Evolutionary conservation across 2,797 vertebrate genomes (phyloP).

Genomic region (Oreochromis grahami): DNA sequence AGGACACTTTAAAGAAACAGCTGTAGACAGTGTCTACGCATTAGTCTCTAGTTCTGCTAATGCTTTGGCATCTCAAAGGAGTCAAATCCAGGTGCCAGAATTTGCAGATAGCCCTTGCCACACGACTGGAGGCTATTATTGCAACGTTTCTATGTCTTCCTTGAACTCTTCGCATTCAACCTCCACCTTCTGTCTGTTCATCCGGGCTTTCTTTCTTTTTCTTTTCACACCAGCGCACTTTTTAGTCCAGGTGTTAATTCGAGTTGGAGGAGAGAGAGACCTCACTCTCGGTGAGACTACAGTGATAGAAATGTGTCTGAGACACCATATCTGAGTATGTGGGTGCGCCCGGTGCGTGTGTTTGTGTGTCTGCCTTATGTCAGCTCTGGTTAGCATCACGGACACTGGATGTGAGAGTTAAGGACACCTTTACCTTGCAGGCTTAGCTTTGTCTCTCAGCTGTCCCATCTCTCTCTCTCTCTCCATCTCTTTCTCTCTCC

Average conservation of each 20-base stretch:
- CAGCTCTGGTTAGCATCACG: conserved; percentile 58
- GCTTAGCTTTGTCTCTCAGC: conserved; percentile 60
- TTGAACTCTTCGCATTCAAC: background rate
- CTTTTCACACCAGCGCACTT: conserved; percentile 20
- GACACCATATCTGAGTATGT: conserved; percentile 36
- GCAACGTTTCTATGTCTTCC: background rate
- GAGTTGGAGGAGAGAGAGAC: conserved; percentile 10
- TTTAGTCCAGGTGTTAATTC: conserved; percentile 29
- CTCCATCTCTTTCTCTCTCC: background rate
- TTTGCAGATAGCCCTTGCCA: background rate
- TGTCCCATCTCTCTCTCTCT: conserved; percentile 12
- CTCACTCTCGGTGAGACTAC: background rate
- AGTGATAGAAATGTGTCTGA: conserved; percentile 46
- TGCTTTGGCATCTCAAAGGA: background rate
- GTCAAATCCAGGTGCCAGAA: background rate
- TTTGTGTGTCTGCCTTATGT: conserved; percentile 35
- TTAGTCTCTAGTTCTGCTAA: background rate
- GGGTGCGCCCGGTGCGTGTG: background rate
- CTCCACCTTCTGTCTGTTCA: background rate
- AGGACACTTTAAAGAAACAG: background rate
- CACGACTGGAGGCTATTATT: background rate
- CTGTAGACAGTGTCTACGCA: background rate
- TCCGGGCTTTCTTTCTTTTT: background rate
- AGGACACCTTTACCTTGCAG: conserved; percentile 76
- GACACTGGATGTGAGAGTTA: conserved; percentile 51